These are phyloP conservation scores for Platycheirus albimanus DNA, from an alignment of 2,888 invertebrate species.

Conservation along the genomic window DNA sequence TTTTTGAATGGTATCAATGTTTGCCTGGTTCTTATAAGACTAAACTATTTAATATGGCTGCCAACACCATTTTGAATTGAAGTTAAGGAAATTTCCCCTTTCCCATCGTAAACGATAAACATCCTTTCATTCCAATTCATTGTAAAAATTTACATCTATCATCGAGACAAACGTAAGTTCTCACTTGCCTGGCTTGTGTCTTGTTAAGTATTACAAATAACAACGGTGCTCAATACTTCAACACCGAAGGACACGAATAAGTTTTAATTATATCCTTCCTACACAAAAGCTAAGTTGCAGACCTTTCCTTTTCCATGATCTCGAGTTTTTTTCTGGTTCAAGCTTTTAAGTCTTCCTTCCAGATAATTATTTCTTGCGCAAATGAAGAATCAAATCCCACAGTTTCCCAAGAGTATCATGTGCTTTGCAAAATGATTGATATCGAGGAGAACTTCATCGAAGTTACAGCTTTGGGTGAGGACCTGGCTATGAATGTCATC, in stretches of 20 bases:
- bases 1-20: too few relatives aligned
- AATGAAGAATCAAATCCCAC: slow-evolving; percentile 93
- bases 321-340: not conserved
- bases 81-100: too few relatives aligned
- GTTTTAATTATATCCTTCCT: slow-evolving; percentile 50
- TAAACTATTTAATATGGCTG: too few relatives aligned
- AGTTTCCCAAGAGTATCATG: slow-evolving; percentile 93
- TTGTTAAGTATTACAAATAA: slow-evolving; percentile 41
- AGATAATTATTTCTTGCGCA: slow-evolving; percentile 96
- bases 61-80: too few relatives aligned
- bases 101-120: slow-evolving; percentile 2
- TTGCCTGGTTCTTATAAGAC: too few relatives aligned
- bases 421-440: slow-evolving; percentile 93
- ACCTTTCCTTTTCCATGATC: not conserved
- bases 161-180: slow-evolving; percentile 56
- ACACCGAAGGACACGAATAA: slow-evolving; percentile 37
- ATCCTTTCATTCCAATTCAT: slow-evolving; percentile 23
- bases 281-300: slow-evolving; percentile 16
- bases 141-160: slow-evolving; percentile 47
- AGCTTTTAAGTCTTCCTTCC: slow-evolving; percentile 72
- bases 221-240: slow-evolving; percentile 27
- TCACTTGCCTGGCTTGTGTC: slow-evolving; percentile 67
- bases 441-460: slow-evolving; percentile 94
- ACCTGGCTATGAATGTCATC: slow-evolving; percentile 94
- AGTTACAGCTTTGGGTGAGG: slow-evolving; percentile 95